Evolutionary conservation across 2,888 invertebrate species (phyloP).

Genomic region (Xylota sylvarum): DNA sequence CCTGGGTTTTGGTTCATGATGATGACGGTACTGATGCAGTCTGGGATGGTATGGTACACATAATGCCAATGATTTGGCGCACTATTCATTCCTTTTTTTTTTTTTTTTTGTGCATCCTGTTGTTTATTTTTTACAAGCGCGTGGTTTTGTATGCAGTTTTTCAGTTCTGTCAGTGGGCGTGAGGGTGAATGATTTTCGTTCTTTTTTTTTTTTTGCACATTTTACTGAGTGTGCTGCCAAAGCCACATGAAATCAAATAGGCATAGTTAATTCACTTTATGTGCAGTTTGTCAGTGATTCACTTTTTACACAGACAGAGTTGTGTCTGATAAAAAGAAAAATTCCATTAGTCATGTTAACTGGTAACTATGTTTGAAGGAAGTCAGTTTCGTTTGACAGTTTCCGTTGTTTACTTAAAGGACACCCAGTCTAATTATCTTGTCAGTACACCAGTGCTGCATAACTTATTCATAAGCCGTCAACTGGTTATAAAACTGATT

Average conservation of each 20-base stretch:
- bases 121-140: slow-evolving; percentile 53
- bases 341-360: slow-evolving; percentile 1
- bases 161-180: slow-evolving; percentile 28
- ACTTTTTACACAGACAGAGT: not conserved
- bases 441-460: slow-evolving; percentile 40
- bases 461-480: slow-evolving; percentile 64
- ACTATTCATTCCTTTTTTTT: slow-evolving; percentile 30
- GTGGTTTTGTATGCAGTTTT: slow-evolving; percentile 18
- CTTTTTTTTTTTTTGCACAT: slow-evolving; percentile 27
- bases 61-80: slow-evolving; percentile 43
- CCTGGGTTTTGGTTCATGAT: slow-evolving; percentile 54
- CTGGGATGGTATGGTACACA: slow-evolving; percentile 46
- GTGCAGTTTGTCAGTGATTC: slow-evolving; percentile 30
- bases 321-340: not conserved
- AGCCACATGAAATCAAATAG: slow-evolving; percentile 28
- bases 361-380: slow-evolving; percentile 1
- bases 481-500: slow-evolving; percentile 55
- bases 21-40: slow-evolving; percentile 58
- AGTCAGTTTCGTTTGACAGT: slow-evolving; percentile 36
- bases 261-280: slow-evolving; percentile 45
- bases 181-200: not conserved
- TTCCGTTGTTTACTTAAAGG: slow-evolving; percentile 44
- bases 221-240: slow-evolving; percentile 38
- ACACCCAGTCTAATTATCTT: slow-evolving; percentile 66
- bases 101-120: slow-evolving; percentile 6